Conservation (phyloP, 2,113 vertebrate species). For the Tylochromis polylepis region DNA sequence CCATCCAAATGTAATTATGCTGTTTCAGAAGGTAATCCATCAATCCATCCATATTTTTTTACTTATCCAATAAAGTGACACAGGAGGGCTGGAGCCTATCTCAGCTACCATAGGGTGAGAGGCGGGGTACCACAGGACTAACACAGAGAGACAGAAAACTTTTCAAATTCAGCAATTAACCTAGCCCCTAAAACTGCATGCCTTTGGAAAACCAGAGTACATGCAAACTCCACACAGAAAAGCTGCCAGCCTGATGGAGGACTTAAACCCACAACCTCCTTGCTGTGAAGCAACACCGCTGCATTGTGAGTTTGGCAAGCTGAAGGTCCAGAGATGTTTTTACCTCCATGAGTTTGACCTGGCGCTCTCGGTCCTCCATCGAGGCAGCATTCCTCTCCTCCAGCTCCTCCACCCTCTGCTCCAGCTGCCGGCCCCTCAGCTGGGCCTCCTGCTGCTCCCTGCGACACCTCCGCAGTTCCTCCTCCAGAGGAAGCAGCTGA, state of each 20-base stretch:
- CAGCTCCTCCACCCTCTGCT: constrained; percentile 82
- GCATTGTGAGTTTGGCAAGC: not conserved
- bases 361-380: constrained; percentile 79
- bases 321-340: not conserved
- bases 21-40: not conserved
- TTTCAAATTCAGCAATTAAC: not conserved
- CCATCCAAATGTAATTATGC: not conserved
- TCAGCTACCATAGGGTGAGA: not conserved
- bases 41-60: not conserved
- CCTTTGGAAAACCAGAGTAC: not conserved
- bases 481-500: constrained; percentile 84
- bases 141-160: not conserved
- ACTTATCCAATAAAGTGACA: not conserved
- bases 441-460: constrained; percentile 82
- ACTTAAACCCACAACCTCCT: not conserved
- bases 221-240: not conserved
- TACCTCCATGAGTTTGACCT: constrained; percentile 90
- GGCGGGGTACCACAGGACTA: not conserved
- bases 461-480: constrained; percentile 79
- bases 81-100: not conserved
- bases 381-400: constrained; percentile 77
- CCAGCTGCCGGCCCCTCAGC: constrained; percentile 79
- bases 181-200: not conserved
- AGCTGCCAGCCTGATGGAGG: not conserved
- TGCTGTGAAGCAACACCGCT: not conserved